A percentile compares a stretch with the other conserved stretches of the same genome.
Conservation (phyloP, 1,140 invertebrate genomes). For the Mercenaria mercenaria region DNA sequence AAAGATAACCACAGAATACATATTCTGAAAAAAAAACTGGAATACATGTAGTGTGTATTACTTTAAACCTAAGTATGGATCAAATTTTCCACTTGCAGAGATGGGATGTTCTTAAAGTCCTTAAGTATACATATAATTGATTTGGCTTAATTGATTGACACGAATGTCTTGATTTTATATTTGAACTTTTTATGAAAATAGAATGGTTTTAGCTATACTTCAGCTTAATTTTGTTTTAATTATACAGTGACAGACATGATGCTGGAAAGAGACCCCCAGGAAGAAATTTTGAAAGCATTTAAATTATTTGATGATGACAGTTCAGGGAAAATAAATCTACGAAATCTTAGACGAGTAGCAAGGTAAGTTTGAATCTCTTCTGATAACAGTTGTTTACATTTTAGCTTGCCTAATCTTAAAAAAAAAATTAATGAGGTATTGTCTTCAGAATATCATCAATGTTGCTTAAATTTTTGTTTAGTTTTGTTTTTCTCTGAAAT, state of each 20-base stretch:
- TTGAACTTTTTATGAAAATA: too few species aligned
- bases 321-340: conserved; percentile 86
- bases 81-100: too few species aligned
- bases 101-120: too few species aligned
- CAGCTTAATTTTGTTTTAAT: too few species aligned
- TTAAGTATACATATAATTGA: too few species aligned
- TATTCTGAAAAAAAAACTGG: too few species aligned
- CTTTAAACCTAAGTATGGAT: too few species aligned
- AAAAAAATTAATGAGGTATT: neutral
- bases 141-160: too few species aligned
- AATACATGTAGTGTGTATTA: too few species aligned
- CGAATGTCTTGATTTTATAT: too few species aligned
- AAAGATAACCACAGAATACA: too few species aligned
- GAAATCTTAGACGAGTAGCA: conserved; percentile 85
- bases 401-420: neutral
- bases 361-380: conserved; percentile 81
- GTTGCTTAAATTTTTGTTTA: neutral
- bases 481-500: neutral
- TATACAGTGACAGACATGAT: conserved; percentile 87
- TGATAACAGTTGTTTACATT: neutral
- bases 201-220: too few species aligned
- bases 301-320: conserved; percentile 86
- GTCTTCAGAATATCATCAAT: neutral
- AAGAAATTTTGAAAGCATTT: conserved; percentile 86
- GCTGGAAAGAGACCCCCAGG: conserved; percentile 85